Evolutionary conservation across 2,113 vertebrate genomes (phyloP).

Genomic region (Chroicocephalus ridibundus): DNA sequence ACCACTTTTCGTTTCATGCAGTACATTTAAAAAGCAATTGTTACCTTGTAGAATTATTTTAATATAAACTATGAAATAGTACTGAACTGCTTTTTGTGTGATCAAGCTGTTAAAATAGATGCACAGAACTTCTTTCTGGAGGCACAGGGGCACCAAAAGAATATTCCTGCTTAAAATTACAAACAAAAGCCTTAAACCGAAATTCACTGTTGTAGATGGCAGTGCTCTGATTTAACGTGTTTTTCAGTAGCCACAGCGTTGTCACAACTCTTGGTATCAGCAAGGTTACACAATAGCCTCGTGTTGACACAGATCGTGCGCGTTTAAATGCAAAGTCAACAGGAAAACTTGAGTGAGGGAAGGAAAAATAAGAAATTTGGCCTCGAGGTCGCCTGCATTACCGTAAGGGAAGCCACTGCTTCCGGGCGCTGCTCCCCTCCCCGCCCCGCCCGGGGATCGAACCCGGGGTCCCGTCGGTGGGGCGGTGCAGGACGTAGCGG

Average conservation of each 20-base stretch:
- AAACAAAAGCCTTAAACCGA: background rate
- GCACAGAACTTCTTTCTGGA: background rate
- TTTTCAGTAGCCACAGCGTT: background rate
- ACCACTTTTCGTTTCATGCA: background rate
- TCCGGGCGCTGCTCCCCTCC: no score
- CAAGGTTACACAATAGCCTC: fast-evolving
- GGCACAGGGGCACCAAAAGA: background rate
- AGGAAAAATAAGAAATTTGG: no score
- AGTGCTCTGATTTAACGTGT: background rate
- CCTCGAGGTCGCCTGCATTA: fast-evolving
- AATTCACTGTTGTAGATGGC: no score
- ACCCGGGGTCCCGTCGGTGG: no score
- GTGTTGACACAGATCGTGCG: fast-evolving
- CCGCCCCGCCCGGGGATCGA: no score
- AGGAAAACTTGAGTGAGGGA: no score
- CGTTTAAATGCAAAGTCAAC: background rate
- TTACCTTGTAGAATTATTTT: background rate
- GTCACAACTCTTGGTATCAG: background rate
- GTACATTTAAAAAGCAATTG: background rate
- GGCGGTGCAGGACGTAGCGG: background rate
- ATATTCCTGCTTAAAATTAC: background rate
- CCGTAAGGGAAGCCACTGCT: background rate
- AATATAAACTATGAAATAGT: background rate
- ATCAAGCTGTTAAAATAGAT: background rate
- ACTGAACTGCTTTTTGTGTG: background rate